Conservation (phyloP, 2,888 invertebrate species). For the Morinoia aosen region DNA sequence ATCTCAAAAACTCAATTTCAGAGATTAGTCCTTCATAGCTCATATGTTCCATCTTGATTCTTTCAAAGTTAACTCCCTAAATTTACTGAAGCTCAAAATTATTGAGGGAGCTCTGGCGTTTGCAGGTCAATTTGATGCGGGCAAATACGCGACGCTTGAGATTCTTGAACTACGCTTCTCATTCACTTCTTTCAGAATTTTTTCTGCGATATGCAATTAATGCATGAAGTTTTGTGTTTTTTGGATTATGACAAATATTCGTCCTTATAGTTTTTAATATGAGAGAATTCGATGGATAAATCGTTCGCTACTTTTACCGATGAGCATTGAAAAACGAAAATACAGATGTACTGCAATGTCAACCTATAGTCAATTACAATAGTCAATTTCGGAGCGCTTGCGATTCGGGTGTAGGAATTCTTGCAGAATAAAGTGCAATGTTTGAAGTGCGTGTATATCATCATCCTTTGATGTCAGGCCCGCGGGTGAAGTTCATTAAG, state of each 20-base stretch:
- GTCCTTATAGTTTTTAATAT: neutral
- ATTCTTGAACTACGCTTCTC: neutral
- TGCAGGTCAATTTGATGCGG: neutral
- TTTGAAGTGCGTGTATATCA: neutral
- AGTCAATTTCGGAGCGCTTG: neutral
- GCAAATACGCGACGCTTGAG: neutral
- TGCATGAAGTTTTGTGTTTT: neutral
- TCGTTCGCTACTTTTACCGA: neutral
- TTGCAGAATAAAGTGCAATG: neutral
- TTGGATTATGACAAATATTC: neutral
- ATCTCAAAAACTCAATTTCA: neutral
- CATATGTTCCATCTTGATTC: neutral
- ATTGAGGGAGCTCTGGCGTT: neutral
- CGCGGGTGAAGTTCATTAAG: neutral
- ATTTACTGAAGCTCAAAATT: neutral
- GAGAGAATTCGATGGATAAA: neutral
- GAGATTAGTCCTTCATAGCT: neutral
- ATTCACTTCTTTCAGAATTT: neutral
- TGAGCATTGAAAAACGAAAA: neutral
- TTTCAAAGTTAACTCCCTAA: neutral
- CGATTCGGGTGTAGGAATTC: neutral
- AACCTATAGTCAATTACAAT: neutral
- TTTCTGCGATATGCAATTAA: neutral
- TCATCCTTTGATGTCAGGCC: neutral
- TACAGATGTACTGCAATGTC: neutral